Conservation (phyloP, 2,888 invertebrate genomes). For the Tachystola acroxantha region DNA sequence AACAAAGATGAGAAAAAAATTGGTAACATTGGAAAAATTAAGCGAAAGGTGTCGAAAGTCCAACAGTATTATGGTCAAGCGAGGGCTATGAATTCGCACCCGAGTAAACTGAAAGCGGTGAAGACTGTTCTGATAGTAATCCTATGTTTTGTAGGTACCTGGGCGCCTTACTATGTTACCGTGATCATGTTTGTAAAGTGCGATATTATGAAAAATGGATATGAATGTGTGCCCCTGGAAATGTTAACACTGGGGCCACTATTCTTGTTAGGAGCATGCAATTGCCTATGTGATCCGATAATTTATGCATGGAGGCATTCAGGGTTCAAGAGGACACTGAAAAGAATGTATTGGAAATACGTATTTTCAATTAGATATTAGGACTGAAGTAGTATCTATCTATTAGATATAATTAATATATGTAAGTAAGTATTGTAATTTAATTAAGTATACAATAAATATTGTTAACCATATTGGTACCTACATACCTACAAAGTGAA, state of each 20-base stretch:
- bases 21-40: constrained; percentile 5
- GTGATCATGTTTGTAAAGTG: constrained; percentile 71
- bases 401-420: background rate
- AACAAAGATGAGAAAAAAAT: constrained; percentile 17
- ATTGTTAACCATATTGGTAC: no score
- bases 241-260: constrained; percentile 76
- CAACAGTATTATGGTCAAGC: constrained; percentile 23
- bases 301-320: constrained; percentile 82
- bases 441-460: background rate
- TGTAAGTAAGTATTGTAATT: background rate
- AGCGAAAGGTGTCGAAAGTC: constrained; percentile 22
- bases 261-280: constrained; percentile 74
- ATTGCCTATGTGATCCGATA: constrained; percentile 77
- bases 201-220: constrained; percentile 49
- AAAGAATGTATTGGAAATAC: constrained; percentile 47
- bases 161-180: constrained; percentile 78
- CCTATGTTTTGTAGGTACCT: constrained; percentile 75
- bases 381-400: background rate
- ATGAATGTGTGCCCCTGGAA: constrained; percentile 63
- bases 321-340: constrained; percentile 70
- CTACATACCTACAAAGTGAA: no score
- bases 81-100: constrained; percentile 28
- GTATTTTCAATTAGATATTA: constrained; percentile 14
- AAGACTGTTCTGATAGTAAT: constrained; percentile 78
- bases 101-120: constrained; percentile 76